Conservation (phyloP, 2,888 invertebrate species). For the Polydrusus cervinus region DNA sequence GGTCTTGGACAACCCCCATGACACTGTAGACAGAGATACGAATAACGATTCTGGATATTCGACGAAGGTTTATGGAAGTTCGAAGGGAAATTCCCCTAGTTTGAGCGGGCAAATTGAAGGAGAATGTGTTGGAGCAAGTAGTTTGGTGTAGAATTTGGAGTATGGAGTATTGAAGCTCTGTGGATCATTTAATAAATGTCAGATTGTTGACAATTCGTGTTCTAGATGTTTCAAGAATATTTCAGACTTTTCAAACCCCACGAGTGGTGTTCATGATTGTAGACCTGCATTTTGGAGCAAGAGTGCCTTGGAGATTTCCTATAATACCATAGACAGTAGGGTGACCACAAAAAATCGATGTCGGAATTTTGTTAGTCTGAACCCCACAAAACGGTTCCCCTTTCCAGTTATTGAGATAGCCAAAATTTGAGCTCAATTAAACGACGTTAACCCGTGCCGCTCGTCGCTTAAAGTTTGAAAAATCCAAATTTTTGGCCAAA, state of each 20-base stretch:
- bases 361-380: too few relatives aligned
- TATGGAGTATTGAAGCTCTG: background rate
- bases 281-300: background rate
- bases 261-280: too few relatives aligned
- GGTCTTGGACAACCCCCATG: conserved; percentile 56
- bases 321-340: background rate
- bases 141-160: conserved; percentile 73
- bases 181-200: background rate
- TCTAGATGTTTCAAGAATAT: background rate
- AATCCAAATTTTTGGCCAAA: too few relatives aligned
- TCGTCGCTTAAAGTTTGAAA: too few relatives aligned
- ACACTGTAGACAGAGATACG: conserved; percentile 76
- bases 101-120: conserved; percentile 75
- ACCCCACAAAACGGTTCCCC: too few relatives aligned
- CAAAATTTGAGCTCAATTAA: too few relatives aligned
- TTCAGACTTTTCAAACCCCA: too few relatives aligned
- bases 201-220: background rate
- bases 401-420: too few relatives aligned
- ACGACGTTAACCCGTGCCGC: too few relatives aligned
- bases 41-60: conserved; percentile 92
- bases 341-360: too few relatives aligned
- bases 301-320: background rate
- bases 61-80: conserved; percentile 86
- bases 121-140: conserved; percentile 75
- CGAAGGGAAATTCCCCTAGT: conserved; percentile 85